Conservation (phyloP, 2,888 invertebrate genomes). For the Nomada fucata region DNA sequence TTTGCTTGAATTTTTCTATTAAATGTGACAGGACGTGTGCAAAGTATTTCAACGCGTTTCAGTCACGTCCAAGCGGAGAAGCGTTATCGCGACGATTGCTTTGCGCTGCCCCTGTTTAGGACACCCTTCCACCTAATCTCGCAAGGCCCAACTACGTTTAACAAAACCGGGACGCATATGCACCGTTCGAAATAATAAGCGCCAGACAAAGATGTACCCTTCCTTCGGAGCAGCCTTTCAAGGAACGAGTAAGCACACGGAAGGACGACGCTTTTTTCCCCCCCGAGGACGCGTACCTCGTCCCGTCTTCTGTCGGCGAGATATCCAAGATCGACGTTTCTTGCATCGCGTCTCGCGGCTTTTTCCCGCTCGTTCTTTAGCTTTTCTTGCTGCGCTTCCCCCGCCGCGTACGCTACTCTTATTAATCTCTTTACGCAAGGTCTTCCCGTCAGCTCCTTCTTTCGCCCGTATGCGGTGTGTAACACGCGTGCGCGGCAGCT, state of each 20-base stretch:
- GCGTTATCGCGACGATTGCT: no score
- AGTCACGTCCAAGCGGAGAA: no score
- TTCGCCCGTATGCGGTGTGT: constrained; percentile 56
- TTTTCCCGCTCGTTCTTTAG: constrained; percentile 42
- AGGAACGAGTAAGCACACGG: constrained; percentile 36
- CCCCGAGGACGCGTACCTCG: constrained; percentile 54
- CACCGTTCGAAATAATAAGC: constrained; percentile 27
- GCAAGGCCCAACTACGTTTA: not conserved
- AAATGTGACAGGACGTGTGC: no score
- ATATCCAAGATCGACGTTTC: constrained; percentile 66
- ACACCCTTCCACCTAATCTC: no score
- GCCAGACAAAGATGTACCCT: not conserved
- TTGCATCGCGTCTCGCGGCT: constrained; percentile 52
- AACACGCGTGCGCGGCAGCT: constrained; percentile 58
- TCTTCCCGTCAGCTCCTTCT: not conserved
- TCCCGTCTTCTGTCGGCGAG: constrained; percentile 63
- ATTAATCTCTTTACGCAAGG: constrained; percentile 58
- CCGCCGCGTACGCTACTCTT: constrained; percentile 9
- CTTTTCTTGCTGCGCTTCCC: constrained; percentile 22
- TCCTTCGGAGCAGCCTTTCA: not conserved
- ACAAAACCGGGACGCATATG: constrained; percentile 22
- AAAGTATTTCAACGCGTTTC: no score
- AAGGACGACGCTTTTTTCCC: constrained; percentile 50
- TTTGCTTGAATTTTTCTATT: no score
- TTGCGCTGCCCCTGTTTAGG: no score